Base-by-base conservation (phyloP, 2,113 vertebrate species). In the Syngnathus typhle region DNA sequence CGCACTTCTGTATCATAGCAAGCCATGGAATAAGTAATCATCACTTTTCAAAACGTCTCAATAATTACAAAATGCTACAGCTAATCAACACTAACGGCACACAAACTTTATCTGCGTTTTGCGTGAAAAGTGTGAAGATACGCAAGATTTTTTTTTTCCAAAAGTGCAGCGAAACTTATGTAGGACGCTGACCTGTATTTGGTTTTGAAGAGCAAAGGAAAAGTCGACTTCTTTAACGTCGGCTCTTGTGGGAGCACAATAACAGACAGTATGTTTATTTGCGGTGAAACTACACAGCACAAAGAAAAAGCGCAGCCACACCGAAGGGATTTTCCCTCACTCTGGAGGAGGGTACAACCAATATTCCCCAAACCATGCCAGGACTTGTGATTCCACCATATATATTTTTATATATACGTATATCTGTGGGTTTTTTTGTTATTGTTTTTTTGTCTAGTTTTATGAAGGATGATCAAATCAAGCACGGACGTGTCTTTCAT, bases 201-300 rank as follows among this genome's bases (percentile, higher is more conserved):
- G 78, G 82, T 87, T 88, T 81, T 87, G 79, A 87, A 85, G 70
- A 76, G 85, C 60, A 81, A 79, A 64, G 71, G 81, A 85, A 79
- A 82, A 68, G 79, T 67, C 80, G 71, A 88, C 77, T 85, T 87
- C 81, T 83, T 85, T 82, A 85, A 86, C 85, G 82, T 78, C 62
- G 75, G 69, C 86, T 87, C 88, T 84, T 84, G 60, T 68, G 87
- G 88, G 85, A 88, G 85, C 86, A 88, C 84, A 87, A 87, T 88
- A 88, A 88, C 86, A 90, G 87, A 83, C 87, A 88, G 85, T 84
- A 86, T 88, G 88, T 90, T 88, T 90, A 90, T 90, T 90, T 88
- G 87, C 73, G 77, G 84, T 88, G 84, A 85, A 85, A 80, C 83
- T 84, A 74, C 84, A 80, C 71, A 80, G 80, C 83, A 90, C 82